Evolutionary conservation across 2,113 vertebrate species (phyloP), one percentile per base, ranked within the genome.

Genomic region (Oenanthe melanoleuca): DNA sequence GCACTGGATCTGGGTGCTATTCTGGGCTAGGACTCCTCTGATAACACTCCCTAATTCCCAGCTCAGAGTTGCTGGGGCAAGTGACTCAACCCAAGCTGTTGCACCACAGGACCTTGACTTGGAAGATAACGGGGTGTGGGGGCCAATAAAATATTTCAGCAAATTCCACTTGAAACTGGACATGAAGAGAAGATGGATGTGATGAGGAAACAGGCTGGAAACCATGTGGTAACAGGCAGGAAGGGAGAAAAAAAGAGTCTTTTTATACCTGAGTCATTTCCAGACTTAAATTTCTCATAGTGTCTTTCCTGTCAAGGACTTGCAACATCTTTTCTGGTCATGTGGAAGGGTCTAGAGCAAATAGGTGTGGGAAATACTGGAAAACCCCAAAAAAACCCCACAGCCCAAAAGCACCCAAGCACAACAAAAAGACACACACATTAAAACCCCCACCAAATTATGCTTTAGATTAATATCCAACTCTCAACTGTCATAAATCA

Each of bases 51-150:
- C 47, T 56, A 18, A 22, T 45, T 61, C 24, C 65, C 71, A 64
- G 37, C 37, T 64, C 49, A 53, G 47, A 34, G 72, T 50, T 4
- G 2, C 44, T 69, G 57, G 33, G 52, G 34, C 28, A 29, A 93
- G 45, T 64, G 50, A 77, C 91, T 69, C 63, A 86, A 37, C 16
- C 38, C 19, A 0, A 63, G 57, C 1, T 45, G 42, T 6, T 93
- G 69, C 29, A 25, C 69, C 40, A 70, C 44, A 64, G 92, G 75
- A 52, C 69, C 0, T 60, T 84, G 92, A 78, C 80, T 38, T 37
- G 45, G 44, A 34, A 83, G 88, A 59, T 56, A 77, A 70, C 0
- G 0, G 22, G 5, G 5, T 1, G 6, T 38, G 49, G 64, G 8
- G 26, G 49, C 8, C 29, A 61, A 25, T 37, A 38, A n/a, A 23